Conservation (phyloP, 2,113 vertebrate genomes). For the Ptyas mucosa region DNA sequence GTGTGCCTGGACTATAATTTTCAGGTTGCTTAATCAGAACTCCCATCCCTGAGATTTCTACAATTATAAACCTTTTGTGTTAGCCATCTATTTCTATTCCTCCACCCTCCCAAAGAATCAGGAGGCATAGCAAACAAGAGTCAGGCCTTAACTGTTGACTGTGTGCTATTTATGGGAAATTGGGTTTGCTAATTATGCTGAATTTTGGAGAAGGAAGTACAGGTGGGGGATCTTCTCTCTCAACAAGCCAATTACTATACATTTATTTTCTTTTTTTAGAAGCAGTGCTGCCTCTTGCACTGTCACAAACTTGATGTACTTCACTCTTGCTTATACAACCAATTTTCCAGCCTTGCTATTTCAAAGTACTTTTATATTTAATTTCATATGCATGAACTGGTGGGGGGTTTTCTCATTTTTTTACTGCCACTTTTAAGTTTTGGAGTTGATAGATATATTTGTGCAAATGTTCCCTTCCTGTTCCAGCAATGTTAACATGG, state of each 20-base stretch:
- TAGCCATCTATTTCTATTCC: not conserved
- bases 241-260: slow-evolving; percentile 66
- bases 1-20: not conserved
- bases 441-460: not conserved
- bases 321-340: not conserved
- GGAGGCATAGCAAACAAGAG: not conserved
- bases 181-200: slow-evolving; percentile 55
- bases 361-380: not conserved
- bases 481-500: too few species aligned
- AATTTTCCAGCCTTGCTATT: not conserved
- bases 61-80: slow-evolving; percentile 10
- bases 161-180: slow-evolving; percentile 52
- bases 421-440: not conserved
- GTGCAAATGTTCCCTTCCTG: not conserved
- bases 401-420: not conserved
- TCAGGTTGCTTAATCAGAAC: slow-evolving; percentile 1
- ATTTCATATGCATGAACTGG: not conserved
- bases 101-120: not conserved
- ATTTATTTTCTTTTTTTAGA: slow-evolving; percentile 61
- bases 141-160: not conserved
- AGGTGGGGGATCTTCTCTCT: slow-evolving; percentile 56
- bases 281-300: slow-evolving; percentile 14
- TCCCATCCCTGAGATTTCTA: not conserved
- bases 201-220: slow-evolving; percentile 33
- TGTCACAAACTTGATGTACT: not conserved